Conservation (phyloP, 2,888 invertebrate genomes). For the Nomada fabriciana region DNA sequence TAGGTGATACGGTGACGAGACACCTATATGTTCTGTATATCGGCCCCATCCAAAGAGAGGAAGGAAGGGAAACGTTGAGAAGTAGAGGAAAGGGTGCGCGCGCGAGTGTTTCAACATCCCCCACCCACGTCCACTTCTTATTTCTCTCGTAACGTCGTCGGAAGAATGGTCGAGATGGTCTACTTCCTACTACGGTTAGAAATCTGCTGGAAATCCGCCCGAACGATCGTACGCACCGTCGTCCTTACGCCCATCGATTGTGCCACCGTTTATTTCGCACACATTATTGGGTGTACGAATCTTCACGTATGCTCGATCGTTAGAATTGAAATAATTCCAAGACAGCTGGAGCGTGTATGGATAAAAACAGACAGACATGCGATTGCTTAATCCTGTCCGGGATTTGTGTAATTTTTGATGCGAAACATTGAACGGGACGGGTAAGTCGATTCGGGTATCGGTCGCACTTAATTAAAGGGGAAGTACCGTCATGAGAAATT, state of each 20-base stretch:
- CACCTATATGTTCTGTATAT: slow-evolving; percentile 73
- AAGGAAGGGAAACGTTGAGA: slow-evolving; percentile 56
- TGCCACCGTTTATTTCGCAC: slow-evolving; percentile 22
- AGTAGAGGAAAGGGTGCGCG: slow-evolving; percentile 53
- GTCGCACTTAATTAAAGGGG: neutral
- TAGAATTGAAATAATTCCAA: too few species aligned
- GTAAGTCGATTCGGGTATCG: neutral
- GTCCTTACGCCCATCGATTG: neutral
- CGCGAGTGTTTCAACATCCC: slow-evolving; percentile 43
- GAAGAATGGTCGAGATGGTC: slow-evolving; percentile 56
- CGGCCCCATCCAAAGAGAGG: slow-evolving; percentile 62
- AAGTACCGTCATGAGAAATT: slow-evolving; percentile 23
- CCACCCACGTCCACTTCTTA: slow-evolving; percentile 12
- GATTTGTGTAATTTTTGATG: too few species aligned
- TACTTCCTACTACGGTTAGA: slow-evolving; percentile 43
- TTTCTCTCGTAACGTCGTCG: slow-evolving; percentile 54
- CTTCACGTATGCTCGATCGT: neutral
- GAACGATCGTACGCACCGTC: slow-evolving; percentile 11
- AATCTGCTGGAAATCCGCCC: slow-evolving; percentile 36
- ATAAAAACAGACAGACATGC: too few species aligned
- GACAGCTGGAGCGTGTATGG: too few species aligned
- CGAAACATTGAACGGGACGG: too few species aligned
- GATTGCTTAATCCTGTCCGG: too few species aligned
- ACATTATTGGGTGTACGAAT: neutral
- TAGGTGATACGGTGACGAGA: slow-evolving; percentile 74